phyloP scores from a whole-genome alignment of 2,888 invertebrate genomes.

The Selenia dentaria region DNA sequence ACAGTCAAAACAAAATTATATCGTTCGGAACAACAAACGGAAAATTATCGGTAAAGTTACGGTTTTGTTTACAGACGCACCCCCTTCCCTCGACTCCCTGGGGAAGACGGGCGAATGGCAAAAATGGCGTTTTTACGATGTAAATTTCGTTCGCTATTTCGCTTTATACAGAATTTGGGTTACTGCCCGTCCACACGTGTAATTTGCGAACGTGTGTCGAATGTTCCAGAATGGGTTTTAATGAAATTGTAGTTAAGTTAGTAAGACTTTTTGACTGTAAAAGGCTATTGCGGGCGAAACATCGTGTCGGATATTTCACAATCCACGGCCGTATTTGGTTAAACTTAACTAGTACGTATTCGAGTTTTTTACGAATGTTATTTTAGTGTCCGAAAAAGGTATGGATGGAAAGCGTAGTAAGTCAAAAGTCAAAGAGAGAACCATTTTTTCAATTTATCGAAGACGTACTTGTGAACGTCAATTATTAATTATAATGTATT shows the following conservation, averaged over 20 bases:
- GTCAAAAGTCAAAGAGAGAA: too few species aligned
- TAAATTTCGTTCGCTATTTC: slow-evolving; percentile 26
- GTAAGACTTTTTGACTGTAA: slow-evolving; percentile 12
- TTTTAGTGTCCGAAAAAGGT: too few species aligned
- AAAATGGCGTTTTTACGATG: slow-evolving; percentile 36
- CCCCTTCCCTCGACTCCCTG: slow-evolving; percentile 30
- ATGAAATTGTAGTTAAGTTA: slow-evolving; percentile 37
- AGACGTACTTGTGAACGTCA: too few species aligned
- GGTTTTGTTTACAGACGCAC: slow-evolving; percentile 58
- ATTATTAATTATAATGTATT: too few species aligned
- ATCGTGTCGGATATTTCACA: too few species aligned
- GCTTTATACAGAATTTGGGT: slow-evolving; percentile 34
- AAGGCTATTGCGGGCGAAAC: not conserved
- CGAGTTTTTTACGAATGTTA: too few species aligned
- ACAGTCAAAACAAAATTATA: slow-evolving; percentile 24
- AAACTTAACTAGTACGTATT: too few species aligned
- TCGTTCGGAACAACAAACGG: slow-evolving; percentile 45
- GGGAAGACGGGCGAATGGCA: slow-evolving; percentile 38
- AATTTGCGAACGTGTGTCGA: slow-evolving; percentile 37
- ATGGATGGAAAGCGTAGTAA: too few species aligned
- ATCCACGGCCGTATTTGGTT: too few species aligned
- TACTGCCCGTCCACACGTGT: slow-evolving; percentile 38
- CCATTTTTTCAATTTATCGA: too few species aligned
- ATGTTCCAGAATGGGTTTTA: slow-evolving; percentile 33
- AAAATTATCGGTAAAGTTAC: slow-evolving; percentile 59